Conservation (phyloP, 1,140 invertebrate species). For the Leptinotarsa lineolata region DNA sequence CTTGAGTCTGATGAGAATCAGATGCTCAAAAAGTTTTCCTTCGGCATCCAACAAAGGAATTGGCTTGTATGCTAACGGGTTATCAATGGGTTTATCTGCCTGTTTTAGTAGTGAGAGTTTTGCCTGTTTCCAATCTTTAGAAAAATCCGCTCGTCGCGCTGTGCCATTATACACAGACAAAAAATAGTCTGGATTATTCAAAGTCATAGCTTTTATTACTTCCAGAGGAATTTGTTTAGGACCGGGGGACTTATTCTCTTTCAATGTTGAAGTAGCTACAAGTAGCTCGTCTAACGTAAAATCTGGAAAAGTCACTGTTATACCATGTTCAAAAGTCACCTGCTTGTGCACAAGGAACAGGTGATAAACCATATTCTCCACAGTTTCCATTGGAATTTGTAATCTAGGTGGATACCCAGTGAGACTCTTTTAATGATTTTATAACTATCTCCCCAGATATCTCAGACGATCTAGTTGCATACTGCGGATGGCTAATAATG, state of each 20-base stretch:
- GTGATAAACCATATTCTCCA: not conserved
- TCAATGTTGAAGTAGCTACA: not conserved
- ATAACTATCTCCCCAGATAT: not conserved
- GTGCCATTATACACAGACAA: not conserved
- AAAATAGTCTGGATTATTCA: slow-evolving; percentile 1
- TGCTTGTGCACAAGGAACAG: not conserved
- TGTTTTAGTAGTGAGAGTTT: too few relatives aligned
- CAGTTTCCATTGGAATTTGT: not conserved
- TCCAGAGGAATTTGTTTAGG: slow-evolving; percentile 2
- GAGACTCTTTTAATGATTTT: not conserved
- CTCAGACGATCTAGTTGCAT: not conserved
- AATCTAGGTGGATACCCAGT: not conserved
- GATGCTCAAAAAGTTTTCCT: too few relatives aligned
- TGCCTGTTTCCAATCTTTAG: too few relatives aligned
- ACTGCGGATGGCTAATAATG: too few relatives aligned
- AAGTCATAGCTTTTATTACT: slow-evolving; percentile 1
- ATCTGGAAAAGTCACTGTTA: not conserved
- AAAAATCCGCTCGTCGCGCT: too few relatives aligned
- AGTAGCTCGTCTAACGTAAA: too few relatives aligned
- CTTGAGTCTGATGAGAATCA: too few relatives aligned
- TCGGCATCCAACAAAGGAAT: too few relatives aligned
- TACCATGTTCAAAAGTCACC: not conserved
- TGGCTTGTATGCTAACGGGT: too few relatives aligned
- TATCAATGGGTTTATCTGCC: too few relatives aligned
- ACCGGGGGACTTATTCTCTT: slow-evolving; percentile 2